A percentile compares a stretch with the other conserved stretches of the same genome.
Evolutionary conservation across 1,140 invertebrate genomes (phyloP).

Genomic region (Aleiodes sp.): DNA sequence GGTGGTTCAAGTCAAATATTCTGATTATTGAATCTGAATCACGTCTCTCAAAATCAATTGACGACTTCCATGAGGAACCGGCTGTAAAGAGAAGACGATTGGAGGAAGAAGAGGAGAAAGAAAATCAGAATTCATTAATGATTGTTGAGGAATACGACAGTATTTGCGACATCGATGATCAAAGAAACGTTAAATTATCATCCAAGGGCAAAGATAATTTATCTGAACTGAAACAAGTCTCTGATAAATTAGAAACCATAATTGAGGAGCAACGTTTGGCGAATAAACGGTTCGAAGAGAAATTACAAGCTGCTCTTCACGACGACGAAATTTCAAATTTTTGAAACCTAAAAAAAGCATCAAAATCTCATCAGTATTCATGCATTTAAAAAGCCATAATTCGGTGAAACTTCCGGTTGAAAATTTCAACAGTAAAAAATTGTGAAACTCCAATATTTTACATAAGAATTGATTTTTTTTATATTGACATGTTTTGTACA

Average conservation of each 20-base stretch:
- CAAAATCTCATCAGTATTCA: background rate
- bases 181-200: constrained; percentile 40
- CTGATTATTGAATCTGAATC: constrained; percentile 36
- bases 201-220: constrained; percentile 29
- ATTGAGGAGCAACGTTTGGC: constrained; percentile 47
- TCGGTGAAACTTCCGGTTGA: no score
- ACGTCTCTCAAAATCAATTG: background rate
- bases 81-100: constrained; percentile 34
- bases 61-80: constrained; percentile 30
- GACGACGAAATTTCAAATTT: no score
- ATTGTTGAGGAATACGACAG: constrained; percentile 36
- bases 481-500: no score
- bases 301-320: constrained; percentile 51
- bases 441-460: no score
- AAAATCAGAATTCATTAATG: constrained; percentile 25
- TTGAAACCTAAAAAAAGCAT: background rate
- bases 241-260: constrained; percentile 44
- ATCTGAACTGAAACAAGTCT: constrained; percentile 40
- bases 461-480: no score
- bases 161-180: constrained; percentile 28
- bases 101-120: constrained; percentile 19
- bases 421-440: no score
- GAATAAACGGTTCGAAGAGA: constrained; percentile 46
- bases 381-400: no score
- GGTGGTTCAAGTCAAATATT: constrained; percentile 60